These are phyloP conservation scores for Spodoptera frugiperda DNA, from an alignment of 1,140 invertebrate genomes.

Conservation along the genomic window DNA sequence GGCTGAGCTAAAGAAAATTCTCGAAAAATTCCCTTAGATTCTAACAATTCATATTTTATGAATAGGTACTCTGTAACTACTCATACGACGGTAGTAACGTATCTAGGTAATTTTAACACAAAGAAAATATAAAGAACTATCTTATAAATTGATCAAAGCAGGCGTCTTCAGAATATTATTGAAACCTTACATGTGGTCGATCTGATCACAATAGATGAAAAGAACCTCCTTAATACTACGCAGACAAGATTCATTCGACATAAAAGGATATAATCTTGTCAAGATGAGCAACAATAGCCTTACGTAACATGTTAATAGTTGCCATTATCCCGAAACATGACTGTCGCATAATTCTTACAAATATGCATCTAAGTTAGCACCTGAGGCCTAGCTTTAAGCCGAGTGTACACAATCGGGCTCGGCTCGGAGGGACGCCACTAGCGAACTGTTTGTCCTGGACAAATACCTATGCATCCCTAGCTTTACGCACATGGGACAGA, in stretches of 20 bases:
- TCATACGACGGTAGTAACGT: too few relatives aligned
- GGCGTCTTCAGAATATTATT: too few relatives aligned
- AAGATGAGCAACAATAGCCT: background rate
- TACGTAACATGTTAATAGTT: background rate
- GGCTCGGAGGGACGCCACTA: slow-evolving; percentile 35
- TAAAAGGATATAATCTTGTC: background rate
- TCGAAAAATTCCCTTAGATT: background rate
- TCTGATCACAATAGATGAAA: too few relatives aligned
- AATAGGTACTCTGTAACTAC: too few relatives aligned
- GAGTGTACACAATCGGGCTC: slow-evolving; percentile 33
- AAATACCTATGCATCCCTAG: slow-evolving; percentile 45
- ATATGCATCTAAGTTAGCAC: slow-evolving; percentile 31
- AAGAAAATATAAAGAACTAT: too few relatives aligned
- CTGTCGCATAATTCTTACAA: slow-evolving; percentile 37
- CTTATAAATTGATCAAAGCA: too few relatives aligned
- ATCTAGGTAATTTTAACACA: too few relatives aligned
- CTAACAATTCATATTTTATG: slow-evolving; percentile 4
- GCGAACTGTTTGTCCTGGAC: slow-evolving; percentile 38
- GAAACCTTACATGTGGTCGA: too few relatives aligned
- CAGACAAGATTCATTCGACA: too few relatives aligned
- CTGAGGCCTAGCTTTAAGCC: slow-evolving; percentile 37
- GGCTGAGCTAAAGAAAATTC: slow-evolving; percentile 21
- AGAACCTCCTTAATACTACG: too few relatives aligned
- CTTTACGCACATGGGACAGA: slow-evolving; percentile 31
- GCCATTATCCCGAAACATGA: background rate